Percentiles rank a stretch among this genome's conserved stretches.
Conservation (phyloP, 92 coral and sea anemone genomes). For the Hydrozoanthus gracilis region DNA sequence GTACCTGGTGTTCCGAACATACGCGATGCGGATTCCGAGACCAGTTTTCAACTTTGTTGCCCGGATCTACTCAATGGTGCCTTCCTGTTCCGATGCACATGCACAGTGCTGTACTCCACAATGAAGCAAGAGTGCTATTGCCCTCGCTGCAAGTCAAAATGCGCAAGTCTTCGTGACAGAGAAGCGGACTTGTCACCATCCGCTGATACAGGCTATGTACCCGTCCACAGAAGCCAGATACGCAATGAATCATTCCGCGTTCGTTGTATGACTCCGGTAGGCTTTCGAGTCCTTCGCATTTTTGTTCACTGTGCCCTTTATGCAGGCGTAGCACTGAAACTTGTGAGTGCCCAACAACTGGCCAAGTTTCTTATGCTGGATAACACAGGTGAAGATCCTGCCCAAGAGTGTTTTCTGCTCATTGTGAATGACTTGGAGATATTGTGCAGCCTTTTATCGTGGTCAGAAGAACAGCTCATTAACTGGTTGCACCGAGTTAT, state of each 20-base stretch:
- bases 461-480: constrained; percentile 68
- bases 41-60: constrained; percentile 5
- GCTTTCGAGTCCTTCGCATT: constrained; percentile 83
- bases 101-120: constrained; percentile 22
- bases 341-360: constrained; percentile 55
- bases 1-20: constrained; percentile 16
- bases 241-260: constrained; percentile 45
- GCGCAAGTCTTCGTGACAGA: background rate
- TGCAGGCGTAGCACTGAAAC: constrained; percentile 72
- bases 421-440: constrained; percentile 68
- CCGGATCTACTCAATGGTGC: constrained; percentile 5
- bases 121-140: constrained; percentile 20
- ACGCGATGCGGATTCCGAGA: background rate
- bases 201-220: constrained; percentile 53
- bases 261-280: constrained; percentile 72
- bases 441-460: constrained; percentile 62
- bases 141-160: constrained; percentile 40
- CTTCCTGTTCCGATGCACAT: constrained; percentile 5
- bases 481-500: constrained; percentile 76
- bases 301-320: constrained; percentile 79
- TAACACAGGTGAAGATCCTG: constrained; percentile 39
- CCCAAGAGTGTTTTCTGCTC: constrained; percentile 74
- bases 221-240: background rate
- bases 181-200: background rate
- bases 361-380: constrained; percentile 51